A percentile compares a stretch with the other conserved stretches of the same genome.
phyloP scores from a whole-genome alignment of 2,888 invertebrate species.

The Dynastes maya region DNA sequence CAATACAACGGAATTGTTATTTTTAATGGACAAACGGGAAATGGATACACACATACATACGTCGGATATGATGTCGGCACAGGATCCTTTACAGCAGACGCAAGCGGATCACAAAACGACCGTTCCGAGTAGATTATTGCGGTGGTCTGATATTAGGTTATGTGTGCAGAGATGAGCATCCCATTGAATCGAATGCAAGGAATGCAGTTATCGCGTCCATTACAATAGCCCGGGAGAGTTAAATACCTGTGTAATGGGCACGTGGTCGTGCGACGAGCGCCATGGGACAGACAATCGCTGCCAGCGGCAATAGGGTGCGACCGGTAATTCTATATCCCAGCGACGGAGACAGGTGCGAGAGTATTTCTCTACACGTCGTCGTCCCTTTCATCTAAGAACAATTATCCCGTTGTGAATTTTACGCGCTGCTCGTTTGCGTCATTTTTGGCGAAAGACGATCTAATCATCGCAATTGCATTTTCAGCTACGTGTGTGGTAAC shows the following conservation, averaged over 20 bases:
- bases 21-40: constrained; percentile 32
- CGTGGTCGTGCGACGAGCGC: constrained; percentile 66
- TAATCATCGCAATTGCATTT: constrained; percentile 12
- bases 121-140: constrained; percentile 48
- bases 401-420: constrained; percentile 18
- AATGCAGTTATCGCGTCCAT: constrained; percentile 64
- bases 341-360: constrained; percentile 35
- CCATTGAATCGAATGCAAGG: constrained; percentile 59
- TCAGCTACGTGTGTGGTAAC: constrained; percentile 6
- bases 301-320: constrained; percentile 42
- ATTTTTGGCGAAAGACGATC: background rate
- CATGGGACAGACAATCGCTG: constrained; percentile 61
- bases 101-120: constrained; percentile 44
- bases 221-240: constrained; percentile 58
- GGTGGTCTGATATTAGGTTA: constrained; percentile 49
- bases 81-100: constrained; percentile 12
- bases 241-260: constrained; percentile 67
- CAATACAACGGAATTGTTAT: constrained; percentile 38
- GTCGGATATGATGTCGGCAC: constrained; percentile 1
- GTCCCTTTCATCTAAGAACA: constrained; percentile 28
- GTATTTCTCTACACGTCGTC: constrained; percentile 34
- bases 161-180: constrained; percentile 47
- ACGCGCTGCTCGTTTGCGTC: background rate
- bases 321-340: constrained; percentile 22
- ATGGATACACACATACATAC: background rate